phyloP scores from a whole-genome alignment of 2,888 invertebrate genomes.

The Cacoxenus indagator region DNA sequence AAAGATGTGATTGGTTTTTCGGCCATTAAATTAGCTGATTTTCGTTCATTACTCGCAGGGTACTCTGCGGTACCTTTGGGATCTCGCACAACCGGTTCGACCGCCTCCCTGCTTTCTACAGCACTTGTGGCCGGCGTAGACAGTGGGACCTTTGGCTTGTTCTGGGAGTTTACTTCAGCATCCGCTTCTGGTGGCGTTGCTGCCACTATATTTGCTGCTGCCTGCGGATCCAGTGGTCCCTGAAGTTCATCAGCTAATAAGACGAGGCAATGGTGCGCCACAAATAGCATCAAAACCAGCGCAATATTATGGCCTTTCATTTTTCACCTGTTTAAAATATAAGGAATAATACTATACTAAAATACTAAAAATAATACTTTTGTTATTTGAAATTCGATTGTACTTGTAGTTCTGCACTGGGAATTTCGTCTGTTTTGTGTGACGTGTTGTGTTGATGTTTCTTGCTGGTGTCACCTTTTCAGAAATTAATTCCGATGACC shows the following conservation, averaged over 20 bases:
- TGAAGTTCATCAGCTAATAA: slow-evolving; percentile 53
- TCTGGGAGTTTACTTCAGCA: slow-evolving; percentile 36
- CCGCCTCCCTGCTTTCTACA: slow-evolving; percentile 20
- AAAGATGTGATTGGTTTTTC: slow-evolving; percentile 30
- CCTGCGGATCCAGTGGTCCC: slow-evolving; percentile 46
- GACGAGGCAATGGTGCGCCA: slow-evolving; percentile 34
- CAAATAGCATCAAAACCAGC: slow-evolving; percentile 41
- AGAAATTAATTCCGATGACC: slow-evolving; percentile 33
- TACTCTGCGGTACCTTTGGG: neutral
- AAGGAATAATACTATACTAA: neutral
- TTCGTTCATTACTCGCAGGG: slow-evolving; percentile 37
- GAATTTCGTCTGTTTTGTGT: slow-evolving; percentile 36
- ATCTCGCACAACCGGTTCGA: neutral
- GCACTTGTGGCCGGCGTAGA: slow-evolving; percentile 22
- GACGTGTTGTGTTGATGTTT: slow-evolving; percentile 60
- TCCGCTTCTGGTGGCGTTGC: slow-evolving; percentile 26
- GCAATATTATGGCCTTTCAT: slow-evolving; percentile 46
- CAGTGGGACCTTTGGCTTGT: slow-evolving; percentile 27
- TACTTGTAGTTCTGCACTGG: slow-evolving; percentile 13
- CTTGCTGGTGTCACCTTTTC: slow-evolving; percentile 21
- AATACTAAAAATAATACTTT: neutral
- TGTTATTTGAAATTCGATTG: neutral
- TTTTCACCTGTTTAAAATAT: slow-evolving; percentile 26
- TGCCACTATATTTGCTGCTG: slow-evolving; percentile 7
- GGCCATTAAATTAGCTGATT: slow-evolving; percentile 38